A percentile compares a stretch with the other conserved stretches of the same genome.
Conservation (phyloP, 1,140 invertebrate genomes). For the Anthonomus grandis region DNA sequence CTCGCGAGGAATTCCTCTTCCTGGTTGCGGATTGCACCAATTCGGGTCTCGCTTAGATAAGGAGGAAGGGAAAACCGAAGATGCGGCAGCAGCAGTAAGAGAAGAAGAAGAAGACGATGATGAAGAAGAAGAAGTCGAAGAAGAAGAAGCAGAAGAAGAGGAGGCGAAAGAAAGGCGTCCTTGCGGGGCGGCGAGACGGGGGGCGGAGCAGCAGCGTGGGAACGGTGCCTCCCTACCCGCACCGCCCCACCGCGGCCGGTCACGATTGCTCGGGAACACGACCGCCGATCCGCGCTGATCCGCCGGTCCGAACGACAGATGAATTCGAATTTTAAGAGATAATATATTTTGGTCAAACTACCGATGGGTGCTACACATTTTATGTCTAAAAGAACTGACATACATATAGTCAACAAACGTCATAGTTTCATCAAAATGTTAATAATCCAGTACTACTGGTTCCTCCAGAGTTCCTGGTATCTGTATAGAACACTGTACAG, state of each 20-base stretch:
- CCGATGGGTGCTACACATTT: not conserved
- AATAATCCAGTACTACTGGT: not conserved
- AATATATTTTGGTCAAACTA: not conserved
- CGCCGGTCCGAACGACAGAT: slow-evolving; percentile 16
- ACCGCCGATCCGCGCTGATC: slow-evolving; percentile 17
- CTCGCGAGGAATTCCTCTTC: slow-evolving; percentile 13
- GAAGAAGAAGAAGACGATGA: slow-evolving; percentile 21
- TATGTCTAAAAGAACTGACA: not conserved
- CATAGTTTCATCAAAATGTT: not conserved
- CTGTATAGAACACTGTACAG: not conserved
- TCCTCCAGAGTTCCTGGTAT: not conserved
- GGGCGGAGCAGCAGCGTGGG: slow-evolving; percentile 34
- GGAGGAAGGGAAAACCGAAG: too few relatives aligned
- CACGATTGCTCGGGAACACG: slow-evolving; percentile 35
- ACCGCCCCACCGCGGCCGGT: slow-evolving; percentile 26
- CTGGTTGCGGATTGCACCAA: slow-evolving; percentile 18
- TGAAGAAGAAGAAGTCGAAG: slow-evolving; percentile 14
- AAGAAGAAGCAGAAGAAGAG: slow-evolving; percentile 23
- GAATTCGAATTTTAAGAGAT: slow-evolving; percentile 20
- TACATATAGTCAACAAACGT: not conserved
- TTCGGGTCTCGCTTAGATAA: slow-evolving; percentile 11
- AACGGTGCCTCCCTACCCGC: slow-evolving; percentile 18
- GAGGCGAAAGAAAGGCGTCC: slow-evolving; percentile 27
- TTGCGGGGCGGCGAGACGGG: slow-evolving; percentile 24
- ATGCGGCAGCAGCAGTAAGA: too few relatives aligned